phyloP scores from a whole-genome alignment of 2,888 invertebrate species.

The Mythimna vitellina region DNA sequence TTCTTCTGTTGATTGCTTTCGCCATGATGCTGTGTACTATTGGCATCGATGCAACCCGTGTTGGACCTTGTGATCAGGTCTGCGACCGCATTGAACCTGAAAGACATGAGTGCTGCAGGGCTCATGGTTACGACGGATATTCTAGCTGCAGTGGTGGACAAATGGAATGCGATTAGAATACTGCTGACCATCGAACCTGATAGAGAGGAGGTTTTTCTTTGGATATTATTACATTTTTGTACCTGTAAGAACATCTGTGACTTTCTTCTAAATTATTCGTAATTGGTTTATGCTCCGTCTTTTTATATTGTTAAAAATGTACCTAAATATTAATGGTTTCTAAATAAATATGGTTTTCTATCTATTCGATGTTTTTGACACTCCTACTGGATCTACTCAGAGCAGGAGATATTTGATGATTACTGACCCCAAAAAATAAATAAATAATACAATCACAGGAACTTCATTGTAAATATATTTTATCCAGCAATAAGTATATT shows the following conservation, averaged over 20 bases:
- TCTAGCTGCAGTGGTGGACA: not conserved
- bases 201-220: not conserved
- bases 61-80: conserved; percentile 39
- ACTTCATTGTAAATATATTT: no score
- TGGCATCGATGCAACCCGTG: conserved; percentile 18
- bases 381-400: no score
- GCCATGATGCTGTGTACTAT: conserved; percentile 36
- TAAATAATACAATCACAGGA: no score
- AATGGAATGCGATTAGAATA: not conserved
- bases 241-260: not conserved
- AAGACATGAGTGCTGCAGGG: conserved; percentile 22
- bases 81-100: conserved; percentile 25
- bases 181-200: not conserved
- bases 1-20: conserved; percentile 33
- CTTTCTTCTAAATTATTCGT: not conserved
- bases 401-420: no score
- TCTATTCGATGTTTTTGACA: not conserved
- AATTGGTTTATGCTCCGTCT: not conserved
- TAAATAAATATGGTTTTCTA: conserved; percentile 8
- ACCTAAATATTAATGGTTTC: not conserved
- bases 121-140: not conserved
- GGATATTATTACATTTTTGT: conserved; percentile 1
- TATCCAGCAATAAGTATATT: not conserved
- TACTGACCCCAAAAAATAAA: no score
- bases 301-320: not conserved